phyloP scores from a whole-genome alignment of 2,113 vertebrate genomes.

The Grallaria varia region DNA sequence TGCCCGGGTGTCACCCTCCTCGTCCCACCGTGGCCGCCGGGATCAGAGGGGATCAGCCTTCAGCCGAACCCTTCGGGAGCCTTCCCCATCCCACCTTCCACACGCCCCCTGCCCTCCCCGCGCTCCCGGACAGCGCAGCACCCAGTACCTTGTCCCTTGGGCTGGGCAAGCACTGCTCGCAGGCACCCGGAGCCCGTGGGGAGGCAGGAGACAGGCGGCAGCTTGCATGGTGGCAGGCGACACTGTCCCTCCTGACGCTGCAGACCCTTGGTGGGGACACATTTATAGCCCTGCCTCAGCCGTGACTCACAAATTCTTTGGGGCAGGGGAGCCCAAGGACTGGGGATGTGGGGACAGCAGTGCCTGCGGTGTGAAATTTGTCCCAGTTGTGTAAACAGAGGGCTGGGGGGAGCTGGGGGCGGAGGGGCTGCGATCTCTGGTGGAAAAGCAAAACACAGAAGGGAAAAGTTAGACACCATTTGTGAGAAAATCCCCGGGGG shows the following conservation, averaged over 20 bases:
- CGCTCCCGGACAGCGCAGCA: background rate
- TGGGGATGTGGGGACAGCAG: background rate
- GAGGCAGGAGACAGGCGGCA: background rate
- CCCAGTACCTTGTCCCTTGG: constrained; percentile 36
- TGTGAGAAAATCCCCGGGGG: constrained; percentile 76
- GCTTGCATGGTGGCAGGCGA: background rate
- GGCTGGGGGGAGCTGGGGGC: constrained; percentile 36
- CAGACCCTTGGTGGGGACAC: background rate
- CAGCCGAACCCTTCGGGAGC: background rate
- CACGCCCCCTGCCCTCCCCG: accelerated
- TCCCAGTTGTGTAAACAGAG: constrained; percentile 83
- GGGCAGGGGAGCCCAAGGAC: background rate
- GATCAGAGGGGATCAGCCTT: background rate
- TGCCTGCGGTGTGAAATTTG: constrained; percentile 70
- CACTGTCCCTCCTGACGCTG: background rate
- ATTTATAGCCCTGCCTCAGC: constrained; percentile 61
- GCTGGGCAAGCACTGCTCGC: background rate
- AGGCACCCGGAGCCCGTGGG: background rate
- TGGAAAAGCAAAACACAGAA: constrained; percentile 80
- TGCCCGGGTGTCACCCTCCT: background rate
- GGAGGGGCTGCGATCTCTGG: constrained; percentile 53
- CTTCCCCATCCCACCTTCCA: background rate
- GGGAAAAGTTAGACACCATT: constrained; percentile 82
- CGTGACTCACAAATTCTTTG: constrained; percentile 43
- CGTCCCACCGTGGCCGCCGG: accelerated